These are phyloP conservation scores for Dryobates pubescens DNA, from an alignment of 2,797 vertebrate genomes.

Conservation along the genomic window DNA sequence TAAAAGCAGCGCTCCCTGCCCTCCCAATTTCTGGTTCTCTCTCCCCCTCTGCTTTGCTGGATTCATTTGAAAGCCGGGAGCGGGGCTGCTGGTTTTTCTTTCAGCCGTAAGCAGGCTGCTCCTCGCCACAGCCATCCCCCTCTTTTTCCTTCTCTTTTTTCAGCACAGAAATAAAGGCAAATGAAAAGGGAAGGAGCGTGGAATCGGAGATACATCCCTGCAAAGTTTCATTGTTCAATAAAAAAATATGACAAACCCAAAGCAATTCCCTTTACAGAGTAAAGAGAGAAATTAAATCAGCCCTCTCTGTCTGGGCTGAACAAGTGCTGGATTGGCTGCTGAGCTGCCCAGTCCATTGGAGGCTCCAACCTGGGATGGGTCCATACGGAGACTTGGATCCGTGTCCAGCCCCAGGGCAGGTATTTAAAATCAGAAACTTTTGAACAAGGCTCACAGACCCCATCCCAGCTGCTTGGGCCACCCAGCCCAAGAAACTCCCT, in stretches of 20 bases:
- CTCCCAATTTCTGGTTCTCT: not conserved
- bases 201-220: not conserved
- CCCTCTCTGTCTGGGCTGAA: not conserved
- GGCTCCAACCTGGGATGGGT: not conserved
- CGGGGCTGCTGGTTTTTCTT: not conserved
- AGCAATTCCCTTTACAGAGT: not conserved
- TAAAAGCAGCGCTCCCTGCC: not conserved
- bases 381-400: not conserved
- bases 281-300: not conserved
- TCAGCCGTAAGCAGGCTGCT: not conserved
- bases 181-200: not conserved
- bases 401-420: not conserved
- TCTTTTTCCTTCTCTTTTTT: not conserved
- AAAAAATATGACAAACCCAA: not conserved
- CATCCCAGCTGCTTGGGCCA: not conserved
- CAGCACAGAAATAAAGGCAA: not conserved
- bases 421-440: not conserved
- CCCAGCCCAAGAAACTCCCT: accelerated
- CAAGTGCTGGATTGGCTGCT: accelerated
- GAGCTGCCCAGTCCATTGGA: not conserved
- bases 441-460: not conserved
- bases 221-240: not conserved
- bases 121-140: not conserved
- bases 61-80: too few species aligned
- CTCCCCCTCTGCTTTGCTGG: not conserved